Conservation (phyloP, 2,113 vertebrate species). For the Strix aluco region DNA sequence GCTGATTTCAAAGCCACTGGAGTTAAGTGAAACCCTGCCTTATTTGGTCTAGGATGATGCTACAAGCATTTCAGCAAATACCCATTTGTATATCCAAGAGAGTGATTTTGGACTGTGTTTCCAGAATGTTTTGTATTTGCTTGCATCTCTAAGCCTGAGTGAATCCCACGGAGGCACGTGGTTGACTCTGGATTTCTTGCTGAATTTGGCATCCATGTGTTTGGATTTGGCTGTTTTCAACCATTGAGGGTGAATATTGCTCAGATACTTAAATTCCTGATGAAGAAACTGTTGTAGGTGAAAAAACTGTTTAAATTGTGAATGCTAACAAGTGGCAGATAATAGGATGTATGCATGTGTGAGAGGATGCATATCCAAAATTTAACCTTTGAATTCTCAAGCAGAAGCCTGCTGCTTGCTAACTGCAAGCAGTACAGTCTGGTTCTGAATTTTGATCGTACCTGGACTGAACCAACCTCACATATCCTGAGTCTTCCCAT, state of each 20-base stretch:
- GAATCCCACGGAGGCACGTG: neutral
- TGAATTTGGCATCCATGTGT: neutral
- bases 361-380: neutral
- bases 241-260: neutral
- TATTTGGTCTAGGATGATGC: neutral
- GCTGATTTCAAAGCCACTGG: neutral
- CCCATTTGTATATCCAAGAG: neutral
- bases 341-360: neutral
- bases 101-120: neutral
- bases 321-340: neutral
- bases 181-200: neutral
- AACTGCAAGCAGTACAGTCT: neutral
- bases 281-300: neutral
- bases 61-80: neutral
- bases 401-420: neutral
- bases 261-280: neutral
- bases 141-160: neutral
- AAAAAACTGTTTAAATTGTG: neutral
- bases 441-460: neutral
- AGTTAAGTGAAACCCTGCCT: neutral
- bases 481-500: neutral
- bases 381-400: neutral
- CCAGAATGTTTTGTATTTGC: neutral
- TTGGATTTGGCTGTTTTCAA: neutral
- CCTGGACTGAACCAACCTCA: neutral